A percentile compares a stretch with the other conserved stretches of the same genome.
Conservation (phyloP, 2,797 vertebrate species). For the Rhinoraja longicauda region DNA sequence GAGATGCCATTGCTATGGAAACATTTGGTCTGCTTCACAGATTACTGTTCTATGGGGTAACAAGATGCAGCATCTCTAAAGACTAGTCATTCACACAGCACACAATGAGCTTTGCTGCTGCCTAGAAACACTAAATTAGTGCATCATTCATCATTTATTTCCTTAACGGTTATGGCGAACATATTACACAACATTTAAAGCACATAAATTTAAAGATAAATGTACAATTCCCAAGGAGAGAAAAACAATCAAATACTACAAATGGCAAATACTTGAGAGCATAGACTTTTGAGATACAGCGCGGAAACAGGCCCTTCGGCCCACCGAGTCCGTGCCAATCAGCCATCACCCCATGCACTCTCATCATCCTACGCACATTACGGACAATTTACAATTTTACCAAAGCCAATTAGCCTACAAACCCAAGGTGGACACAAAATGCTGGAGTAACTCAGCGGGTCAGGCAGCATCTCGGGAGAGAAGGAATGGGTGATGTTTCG, state of each 20-base stretch:
- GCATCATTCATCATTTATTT: not conserved
- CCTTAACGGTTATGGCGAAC: not conserved
- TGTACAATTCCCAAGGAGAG: not conserved
- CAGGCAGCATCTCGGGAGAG: no score
- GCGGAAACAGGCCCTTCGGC: no score
- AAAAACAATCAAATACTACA: not conserved
- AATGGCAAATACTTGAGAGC: no score
- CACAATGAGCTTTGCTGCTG: not conserved
- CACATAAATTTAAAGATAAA: not conserved
- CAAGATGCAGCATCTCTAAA: not conserved
- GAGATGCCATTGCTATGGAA: slow-evolving; percentile 29
- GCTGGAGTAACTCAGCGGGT: no score
- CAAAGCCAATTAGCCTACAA: no score
- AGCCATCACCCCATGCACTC: no score
- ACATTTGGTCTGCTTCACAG: not conserved
- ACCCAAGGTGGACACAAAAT: no score
- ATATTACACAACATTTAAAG: not conserved
- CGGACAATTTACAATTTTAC: no score
- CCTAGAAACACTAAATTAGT: not conserved
- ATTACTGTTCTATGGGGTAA: not conserved
- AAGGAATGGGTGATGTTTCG: no score
- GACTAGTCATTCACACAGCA: not conserved
- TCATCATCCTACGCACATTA: no score
- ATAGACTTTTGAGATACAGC: no score
- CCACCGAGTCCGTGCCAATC: no score